A percentile compares a stretch with the other conserved stretches of the same genome.
phyloP scores from a whole-genome alignment of 92 coral and sea anemone species.

The Nematostella vectensis region DNA sequence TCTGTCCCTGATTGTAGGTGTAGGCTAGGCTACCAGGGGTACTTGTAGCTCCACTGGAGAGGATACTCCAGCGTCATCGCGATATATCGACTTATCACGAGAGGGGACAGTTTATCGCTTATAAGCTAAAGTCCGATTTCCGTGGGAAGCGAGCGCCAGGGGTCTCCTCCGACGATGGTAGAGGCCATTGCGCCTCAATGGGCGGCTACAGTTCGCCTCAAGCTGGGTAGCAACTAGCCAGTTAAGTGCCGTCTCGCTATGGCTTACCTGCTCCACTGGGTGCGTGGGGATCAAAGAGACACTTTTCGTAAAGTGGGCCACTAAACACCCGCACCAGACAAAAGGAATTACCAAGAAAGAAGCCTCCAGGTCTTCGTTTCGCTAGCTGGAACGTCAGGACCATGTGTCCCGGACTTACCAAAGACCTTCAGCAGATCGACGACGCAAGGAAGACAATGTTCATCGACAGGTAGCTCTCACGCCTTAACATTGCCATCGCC shows the following conservation, averaged over 20 bases:
- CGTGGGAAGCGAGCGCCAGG: conserved; percentile 30
- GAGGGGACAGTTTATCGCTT: conserved; percentile 22
- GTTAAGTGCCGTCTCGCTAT: conserved; percentile 41
- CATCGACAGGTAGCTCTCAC: conserved; percentile 23
- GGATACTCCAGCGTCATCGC: too few species aligned
- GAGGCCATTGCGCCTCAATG: conserved; percentile 47
- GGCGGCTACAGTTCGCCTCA: conserved; percentile 52
- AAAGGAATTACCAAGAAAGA: conserved; percentile 11
- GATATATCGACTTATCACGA: too few species aligned
- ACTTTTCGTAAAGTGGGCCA: conserved; percentile 7
- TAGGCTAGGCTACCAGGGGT: too few species aligned
- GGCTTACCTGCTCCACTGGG: conserved; percentile 41
- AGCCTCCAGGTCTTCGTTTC: conserved; percentile 11
- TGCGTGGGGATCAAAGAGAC: conserved; percentile 21
- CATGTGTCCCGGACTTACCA: conserved; percentile 17
- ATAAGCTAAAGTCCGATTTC: conserved; percentile 20
- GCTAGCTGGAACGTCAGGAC: conserved; percentile 27
- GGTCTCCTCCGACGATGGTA: conserved; percentile 50
- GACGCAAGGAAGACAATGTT: conserved; percentile 31
- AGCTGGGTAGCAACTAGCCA: conserved; percentile 57
- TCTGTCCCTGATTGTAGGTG: too few species aligned
- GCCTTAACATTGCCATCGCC: conserved; percentile 22
- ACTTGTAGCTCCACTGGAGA: too few species aligned
- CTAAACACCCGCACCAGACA: conserved; percentile 20
- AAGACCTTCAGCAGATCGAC: conserved; percentile 14